Evolutionary conservation across 2,888 invertebrate species (phyloP).

Genomic region (Pomacea canaliculata): DNA sequence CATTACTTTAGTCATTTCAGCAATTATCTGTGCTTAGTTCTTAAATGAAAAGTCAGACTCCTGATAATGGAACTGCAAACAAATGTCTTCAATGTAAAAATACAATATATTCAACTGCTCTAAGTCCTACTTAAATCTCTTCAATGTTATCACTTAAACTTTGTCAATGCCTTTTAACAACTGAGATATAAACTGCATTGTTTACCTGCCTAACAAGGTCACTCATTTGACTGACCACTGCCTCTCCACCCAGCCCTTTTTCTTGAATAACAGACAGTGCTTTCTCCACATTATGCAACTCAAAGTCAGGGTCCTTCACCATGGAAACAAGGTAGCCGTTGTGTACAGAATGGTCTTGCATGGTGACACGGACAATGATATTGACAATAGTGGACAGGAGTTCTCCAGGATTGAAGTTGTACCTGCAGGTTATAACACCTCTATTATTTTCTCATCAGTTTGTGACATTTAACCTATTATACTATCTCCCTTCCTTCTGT

Average conservation of each 20-base stretch:
- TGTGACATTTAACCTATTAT: too few relatives aligned
- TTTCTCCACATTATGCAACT: slow-evolving; percentile 29
- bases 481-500: too few relatives aligned
- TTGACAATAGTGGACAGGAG: slow-evolving; percentile 32
- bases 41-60: neutral
- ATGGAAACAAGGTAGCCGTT: slow-evolving; percentile 33
- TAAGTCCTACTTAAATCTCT: too few relatives aligned
- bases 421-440: slow-evolving; percentile 24
- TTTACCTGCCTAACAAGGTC: slow-evolving; percentile 29
- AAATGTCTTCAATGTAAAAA: neutral
- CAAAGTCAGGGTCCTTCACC: slow-evolving; percentile 40
- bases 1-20: too few relatives aligned
- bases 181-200: neutral
- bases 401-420: slow-evolving; percentile 34
- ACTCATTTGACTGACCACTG: slow-evolving; percentile 23
- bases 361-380: slow-evolving; percentile 31
- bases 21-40: too few relatives aligned
- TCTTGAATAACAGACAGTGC: slow-evolving; percentile 30
- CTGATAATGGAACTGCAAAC: neutral
- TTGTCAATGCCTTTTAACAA: too few relatives aligned
- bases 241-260: slow-evolving; percentile 28
- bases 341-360: slow-evolving; percentile 25
- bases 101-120: too few relatives aligned
- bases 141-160: too few relatives aligned
- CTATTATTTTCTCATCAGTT: too few relatives aligned